Conservation (phyloP, 2,113 vertebrate species). For the Lonchura striata region DNA sequence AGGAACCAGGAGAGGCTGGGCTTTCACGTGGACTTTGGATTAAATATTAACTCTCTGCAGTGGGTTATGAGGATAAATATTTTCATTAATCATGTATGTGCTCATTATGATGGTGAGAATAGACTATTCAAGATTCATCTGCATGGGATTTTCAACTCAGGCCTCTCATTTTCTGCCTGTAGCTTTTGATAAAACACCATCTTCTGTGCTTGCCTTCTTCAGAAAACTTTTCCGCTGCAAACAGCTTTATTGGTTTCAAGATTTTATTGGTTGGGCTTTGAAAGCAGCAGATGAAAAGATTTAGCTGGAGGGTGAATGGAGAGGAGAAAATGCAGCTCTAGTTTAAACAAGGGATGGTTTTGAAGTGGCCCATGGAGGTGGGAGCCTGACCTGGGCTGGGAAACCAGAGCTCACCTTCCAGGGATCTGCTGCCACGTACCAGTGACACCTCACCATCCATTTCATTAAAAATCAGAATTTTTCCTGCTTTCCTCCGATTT, state of each 20-base stretch:
- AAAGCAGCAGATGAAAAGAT: background rate
- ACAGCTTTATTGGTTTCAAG: background rate
- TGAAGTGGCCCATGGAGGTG: accelerated
- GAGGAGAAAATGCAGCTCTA: background rate
- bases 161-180: background rate
- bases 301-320: background rate
- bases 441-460: background rate
- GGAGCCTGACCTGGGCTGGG: background rate
- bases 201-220: background rate
- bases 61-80: constrained; percentile 51
- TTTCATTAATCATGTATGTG: constrained; percentile 63
- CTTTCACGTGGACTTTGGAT: constrained; percentile 18
- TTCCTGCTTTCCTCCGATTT: background rate
- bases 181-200: background rate
- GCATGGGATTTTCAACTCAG: background rate
- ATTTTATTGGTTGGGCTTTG: background rate
- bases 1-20: background rate
- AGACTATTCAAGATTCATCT: background rate
- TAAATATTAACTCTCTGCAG: constrained; percentile 62
- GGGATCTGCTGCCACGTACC: background rate
- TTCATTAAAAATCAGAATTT: background rate
- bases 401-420: background rate
- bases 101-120: constrained; percentile 47
- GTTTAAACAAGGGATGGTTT: background rate
- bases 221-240: background rate